Percentiles rank a stretch among this genome's conserved stretches.
These are phyloP conservation scores for Liasis olivaceus DNA, from an alignment of 2,797 vertebrate genomes.

Conservation along the genomic window DNA sequence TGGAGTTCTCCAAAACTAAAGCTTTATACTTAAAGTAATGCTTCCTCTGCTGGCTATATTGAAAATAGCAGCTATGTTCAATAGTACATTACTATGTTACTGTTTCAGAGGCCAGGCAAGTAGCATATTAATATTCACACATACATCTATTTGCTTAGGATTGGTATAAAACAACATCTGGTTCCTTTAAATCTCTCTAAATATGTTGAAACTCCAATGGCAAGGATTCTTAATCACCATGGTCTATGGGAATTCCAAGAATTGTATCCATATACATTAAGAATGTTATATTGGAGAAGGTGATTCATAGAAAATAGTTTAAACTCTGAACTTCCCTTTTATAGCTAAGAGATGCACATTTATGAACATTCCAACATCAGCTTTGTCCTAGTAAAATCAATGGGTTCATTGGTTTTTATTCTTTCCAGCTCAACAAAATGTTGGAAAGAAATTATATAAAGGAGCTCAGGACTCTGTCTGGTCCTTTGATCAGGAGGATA, in stretches of 20 bases:
- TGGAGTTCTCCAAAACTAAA: not conserved
- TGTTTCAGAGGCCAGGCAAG: not conserved
- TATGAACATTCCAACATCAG: not conserved
- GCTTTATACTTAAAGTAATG: slow-evolving; percentile 16
- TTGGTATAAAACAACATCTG: not conserved
- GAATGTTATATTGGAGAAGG: not conserved
- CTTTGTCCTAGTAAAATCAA: not conserved
- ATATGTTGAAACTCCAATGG: not conserved
- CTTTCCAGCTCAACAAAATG: not conserved
- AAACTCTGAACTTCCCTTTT: not conserved
- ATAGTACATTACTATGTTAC: not conserved
- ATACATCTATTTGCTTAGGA: not conserved
- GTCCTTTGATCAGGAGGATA: too few species aligned
- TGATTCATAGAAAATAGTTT: not conserved
- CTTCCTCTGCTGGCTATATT: slow-evolving; percentile 55
- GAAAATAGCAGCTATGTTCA: slow-evolving; percentile 14
- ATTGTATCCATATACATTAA: not conserved
- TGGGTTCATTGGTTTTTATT: not conserved
- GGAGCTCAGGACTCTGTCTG: not conserved
- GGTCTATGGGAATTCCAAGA: not conserved
- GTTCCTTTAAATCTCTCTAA: not conserved
- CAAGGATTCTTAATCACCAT: not conserved
- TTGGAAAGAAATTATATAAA: not conserved
- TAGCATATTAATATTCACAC: not conserved
- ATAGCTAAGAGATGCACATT: not conserved